Evolutionary conservation across 2,888 invertebrate species (phyloP), one percentile per base, ranked within the genome.

Genomic region (Calephelis perditalis): DNA sequence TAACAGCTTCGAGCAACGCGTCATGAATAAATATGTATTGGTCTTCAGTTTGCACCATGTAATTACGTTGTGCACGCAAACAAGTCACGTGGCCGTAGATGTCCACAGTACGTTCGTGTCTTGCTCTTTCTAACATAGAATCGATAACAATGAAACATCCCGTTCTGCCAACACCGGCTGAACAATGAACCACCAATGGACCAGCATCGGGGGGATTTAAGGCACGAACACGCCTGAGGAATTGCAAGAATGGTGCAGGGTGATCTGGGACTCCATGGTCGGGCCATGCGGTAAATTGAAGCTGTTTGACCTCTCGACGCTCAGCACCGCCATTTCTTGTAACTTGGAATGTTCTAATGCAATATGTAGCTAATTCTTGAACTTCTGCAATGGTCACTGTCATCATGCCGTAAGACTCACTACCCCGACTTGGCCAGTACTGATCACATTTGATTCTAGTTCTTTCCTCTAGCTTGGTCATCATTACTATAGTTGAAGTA

Each of bases 1-100:
- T 96, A 7, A 98, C 98, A 5, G 99, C 99, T 86, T 99, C 99
- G 61, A 99, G 91, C 35, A 99, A 93, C 3, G 99, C 97, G 79
- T 99, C 99, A 81, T 99, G 99, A 71, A 99, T 99, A 90, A 99
- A 99, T 69, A 99, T 97, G 86, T 99, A 99, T 86, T 99, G 99
- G 86, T 99, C 99, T 86, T 99, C 99, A 12, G 99, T 99, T 86
- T 98, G 98, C 40, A 99, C 99, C 99, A 99, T 99, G 90, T 99
- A 99, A 86, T 99, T 99, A 60, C 99, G 94, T 84, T 99, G 99
- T 36, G 99, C 98, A 64, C 99, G 93, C 67, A 99, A 92, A 79
- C 98, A 98, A 11, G 99, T 99, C 46, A 99, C 99, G 89, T 99
- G 99, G 8, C 99, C 99, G 79, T 99, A 99, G 69, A 99, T 98